These are phyloP conservation scores for Scelioninae gen. 1 DNA, from an alignment of 2,888 invertebrate genomes.

Conservation along the genomic window DNA sequence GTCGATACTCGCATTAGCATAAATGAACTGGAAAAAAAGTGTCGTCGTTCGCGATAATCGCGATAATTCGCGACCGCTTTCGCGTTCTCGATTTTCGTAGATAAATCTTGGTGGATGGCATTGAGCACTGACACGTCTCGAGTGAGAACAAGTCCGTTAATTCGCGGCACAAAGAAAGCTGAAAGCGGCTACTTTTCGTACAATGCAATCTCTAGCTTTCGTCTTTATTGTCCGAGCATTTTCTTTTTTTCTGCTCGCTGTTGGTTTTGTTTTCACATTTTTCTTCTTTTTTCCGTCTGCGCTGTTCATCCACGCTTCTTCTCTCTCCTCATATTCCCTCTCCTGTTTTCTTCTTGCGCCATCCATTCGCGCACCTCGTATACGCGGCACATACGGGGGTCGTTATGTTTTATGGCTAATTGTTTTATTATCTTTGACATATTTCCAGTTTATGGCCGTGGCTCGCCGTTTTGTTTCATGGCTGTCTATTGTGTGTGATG, in stretches of 20 bases:
- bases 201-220: slow-evolving; percentile 67
- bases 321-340: slow-evolving; percentile 42
- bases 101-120: slow-evolving; percentile 24
- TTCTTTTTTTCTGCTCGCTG: slow-evolving; percentile 23
- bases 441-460: slow-evolving; percentile 84
- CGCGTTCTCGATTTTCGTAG: slow-evolving; percentile 33
- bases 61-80: slow-evolving; percentile 38
- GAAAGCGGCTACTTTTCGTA: slow-evolving; percentile 65
- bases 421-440: slow-evolving; percentile 85
- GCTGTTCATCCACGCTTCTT: slow-evolving; percentile 60
- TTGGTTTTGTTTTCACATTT: slow-evolving; percentile 42
- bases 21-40: slow-evolving; percentile 38
- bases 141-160: slow-evolving; percentile 54
- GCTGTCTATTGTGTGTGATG: slow-evolving; percentile 83
- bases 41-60: slow-evolving; percentile 34
- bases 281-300: slow-evolving; percentile 42
- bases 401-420: slow-evolving; percentile 85
- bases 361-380: slow-evolving; percentile 71
- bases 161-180: slow-evolving; percentile 60
- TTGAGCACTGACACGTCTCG: slow-evolving; percentile 49
- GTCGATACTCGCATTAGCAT: slow-evolving; percentile 33
- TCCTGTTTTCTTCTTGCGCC: slow-evolving; percentile 58
- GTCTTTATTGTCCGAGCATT: slow-evolving; percentile 60
- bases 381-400: slow-evolving; percentile 80
- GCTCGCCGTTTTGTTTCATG: slow-evolving; percentile 81